phyloP scores from a whole-genome alignment of 92 coral and sea anemone genomes.

The Palythoa caribaeorum region DNA sequence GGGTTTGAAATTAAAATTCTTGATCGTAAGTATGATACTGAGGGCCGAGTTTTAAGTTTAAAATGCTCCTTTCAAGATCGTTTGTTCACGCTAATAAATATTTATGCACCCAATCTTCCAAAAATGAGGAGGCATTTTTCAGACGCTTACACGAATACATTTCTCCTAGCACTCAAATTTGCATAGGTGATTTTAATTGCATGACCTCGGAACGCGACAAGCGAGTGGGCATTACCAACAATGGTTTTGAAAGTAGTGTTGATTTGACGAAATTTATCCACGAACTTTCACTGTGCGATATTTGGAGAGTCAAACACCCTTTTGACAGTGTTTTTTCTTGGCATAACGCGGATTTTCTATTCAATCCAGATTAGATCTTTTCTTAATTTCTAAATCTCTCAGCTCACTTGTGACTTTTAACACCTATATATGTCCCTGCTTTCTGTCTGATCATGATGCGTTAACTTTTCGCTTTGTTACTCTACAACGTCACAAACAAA shows the following conservation, averaged over 20 bases:
- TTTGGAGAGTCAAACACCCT: neutral
- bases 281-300: neutral
- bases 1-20: neutral
- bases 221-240: neutral
- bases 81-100: neutral
- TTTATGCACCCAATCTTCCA: conserved; percentile 2
- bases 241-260: neutral
- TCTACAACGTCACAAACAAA: neutral
- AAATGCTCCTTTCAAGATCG: conserved; percentile 1
- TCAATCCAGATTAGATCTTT: neutral
- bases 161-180: neutral
- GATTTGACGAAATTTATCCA: neutral
- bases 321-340: neutral
- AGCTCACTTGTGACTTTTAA: neutral
- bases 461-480: neutral
- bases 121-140: neutral
- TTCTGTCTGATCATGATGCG: neutral
- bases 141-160: neutral
- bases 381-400: neutral
- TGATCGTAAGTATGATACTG: neutral
- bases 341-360: neutral
- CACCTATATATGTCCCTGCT: neutral
- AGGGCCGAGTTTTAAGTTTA: conserved; percentile 1
- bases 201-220: neutral
- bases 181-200: conserved; percentile 1